A percentile compares a stretch with the other conserved stretches of the same genome.
phyloP scores from a whole-genome alignment of 2,888 invertebrate genomes.

The Seladonia tumulorum region DNA sequence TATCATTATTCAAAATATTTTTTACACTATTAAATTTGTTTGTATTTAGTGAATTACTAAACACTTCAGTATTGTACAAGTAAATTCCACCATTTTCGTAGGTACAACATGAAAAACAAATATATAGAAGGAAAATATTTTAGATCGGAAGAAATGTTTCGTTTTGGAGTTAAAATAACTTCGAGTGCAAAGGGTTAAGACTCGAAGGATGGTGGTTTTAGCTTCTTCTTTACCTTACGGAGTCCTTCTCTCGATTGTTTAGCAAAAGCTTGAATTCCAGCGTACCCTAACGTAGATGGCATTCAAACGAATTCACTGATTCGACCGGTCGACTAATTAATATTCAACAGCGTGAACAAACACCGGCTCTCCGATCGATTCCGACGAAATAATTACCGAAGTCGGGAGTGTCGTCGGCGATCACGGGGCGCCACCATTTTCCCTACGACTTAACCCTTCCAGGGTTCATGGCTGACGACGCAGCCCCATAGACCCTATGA shows the following conservation, averaged over 20 bases:
- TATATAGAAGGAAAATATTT: no score
- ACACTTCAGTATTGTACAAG: no score
- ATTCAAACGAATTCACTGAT: slow-evolving; percentile 39
- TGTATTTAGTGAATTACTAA: no score
- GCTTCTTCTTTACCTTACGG: neutral
- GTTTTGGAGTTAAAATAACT: no score
- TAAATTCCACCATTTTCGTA: no score
- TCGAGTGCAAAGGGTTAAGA: no score
- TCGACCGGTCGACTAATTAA: slow-evolving; percentile 28
- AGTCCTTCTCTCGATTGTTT: neutral
- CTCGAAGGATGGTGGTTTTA: neutral
- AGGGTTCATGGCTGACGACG: neutral
- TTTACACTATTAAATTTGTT: no score
- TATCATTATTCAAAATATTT: no score
- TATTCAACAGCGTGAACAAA: slow-evolving; percentile 33
- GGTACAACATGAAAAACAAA: no score
- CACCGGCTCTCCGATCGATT: neutral
- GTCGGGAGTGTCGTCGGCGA: neutral
- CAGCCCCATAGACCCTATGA: neutral
- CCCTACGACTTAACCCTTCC: neutral
- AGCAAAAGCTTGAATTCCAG: neutral
- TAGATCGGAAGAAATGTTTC: no score
- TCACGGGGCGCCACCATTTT: neutral
- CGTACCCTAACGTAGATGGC: slow-evolving; percentile 8
- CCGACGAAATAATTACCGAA: slow-evolving; percentile 1